Evolutionary conservation across 1,140 invertebrate species (phyloP).

Genomic region (Drosophila sulfurigaster): DNA sequence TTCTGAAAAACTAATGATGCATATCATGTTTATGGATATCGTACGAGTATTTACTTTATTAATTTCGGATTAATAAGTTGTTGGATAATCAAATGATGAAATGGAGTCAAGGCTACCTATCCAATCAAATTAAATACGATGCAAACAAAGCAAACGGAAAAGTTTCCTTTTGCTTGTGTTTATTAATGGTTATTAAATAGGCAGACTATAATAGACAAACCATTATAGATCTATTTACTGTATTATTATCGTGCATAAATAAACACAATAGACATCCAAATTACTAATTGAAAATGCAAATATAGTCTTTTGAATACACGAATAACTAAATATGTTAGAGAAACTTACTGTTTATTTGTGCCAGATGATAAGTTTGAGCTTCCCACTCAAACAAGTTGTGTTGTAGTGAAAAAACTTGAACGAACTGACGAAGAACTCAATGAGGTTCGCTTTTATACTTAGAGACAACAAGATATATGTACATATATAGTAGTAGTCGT

Average conservation of each 20-base stretch:
- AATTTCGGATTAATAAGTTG: constrained; percentile 11
- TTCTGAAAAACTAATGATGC: constrained; percentile 14
- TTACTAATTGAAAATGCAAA: constrained; percentile 48
- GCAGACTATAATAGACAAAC: background rate
- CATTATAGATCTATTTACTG: constrained; percentile 11
- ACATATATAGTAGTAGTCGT: constrained; percentile 9
- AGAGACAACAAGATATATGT: constrained; percentile 7
- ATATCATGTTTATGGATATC: background rate
- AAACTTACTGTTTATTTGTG: constrained; percentile 57
- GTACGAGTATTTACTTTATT: constrained; percentile 2
- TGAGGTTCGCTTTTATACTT: constrained; percentile 75
- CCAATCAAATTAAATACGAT: constrained; percentile 2
- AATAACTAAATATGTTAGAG: constrained; percentile 9
- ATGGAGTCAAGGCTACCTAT: constrained; percentile 6
- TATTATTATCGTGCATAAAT: constrained; percentile 10
- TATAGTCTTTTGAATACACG: constrained; percentile 32
- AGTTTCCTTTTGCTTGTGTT: constrained; percentile 7
- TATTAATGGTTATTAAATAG: constrained; percentile 14
- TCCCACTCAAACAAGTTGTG: constrained; percentile 51
- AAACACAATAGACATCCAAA: constrained; percentile 15
- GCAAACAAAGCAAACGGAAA: background rate
- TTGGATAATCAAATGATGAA: constrained; percentile 10
- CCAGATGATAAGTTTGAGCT: constrained; percentile 27
- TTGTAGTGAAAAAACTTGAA: constrained; percentile 65
- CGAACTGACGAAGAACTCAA: constrained; percentile 72